phyloP scores from a whole-genome alignment of 2,797 vertebrate species.

The Catostomus latipinnis region DNA sequence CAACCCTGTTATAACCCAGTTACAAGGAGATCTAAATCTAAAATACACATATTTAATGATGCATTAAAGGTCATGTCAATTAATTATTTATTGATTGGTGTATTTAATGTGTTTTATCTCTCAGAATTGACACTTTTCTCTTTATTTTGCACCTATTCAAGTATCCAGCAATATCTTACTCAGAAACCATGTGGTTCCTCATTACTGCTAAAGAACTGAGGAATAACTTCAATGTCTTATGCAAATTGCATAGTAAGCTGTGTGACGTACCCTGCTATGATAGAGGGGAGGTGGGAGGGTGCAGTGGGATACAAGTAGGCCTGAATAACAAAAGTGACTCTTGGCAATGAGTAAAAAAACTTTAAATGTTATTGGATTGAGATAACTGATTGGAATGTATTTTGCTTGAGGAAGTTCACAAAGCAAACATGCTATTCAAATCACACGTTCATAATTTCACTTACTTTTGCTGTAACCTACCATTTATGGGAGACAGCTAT shows the following conservation, averaged over 20 bases:
- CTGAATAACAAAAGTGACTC: not conserved
- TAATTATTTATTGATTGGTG: too few relatives aligned
- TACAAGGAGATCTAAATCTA: too few relatives aligned
- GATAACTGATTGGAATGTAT: not conserved
- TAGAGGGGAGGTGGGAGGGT: too few relatives aligned
- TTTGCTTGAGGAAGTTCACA: not conserved
- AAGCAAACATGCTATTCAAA: not conserved
- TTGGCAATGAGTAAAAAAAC: too few relatives aligned
- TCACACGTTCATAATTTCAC: not conserved
- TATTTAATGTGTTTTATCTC: not conserved
- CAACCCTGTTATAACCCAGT: too few relatives aligned
- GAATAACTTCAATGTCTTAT: not conserved
- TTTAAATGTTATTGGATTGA: not conserved
- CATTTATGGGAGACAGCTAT: not conserved
- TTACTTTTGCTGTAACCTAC: not conserved
- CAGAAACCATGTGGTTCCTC: not conserved
- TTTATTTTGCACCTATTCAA: not conserved
- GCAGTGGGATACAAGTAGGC: not conserved
- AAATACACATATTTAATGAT: not conserved
- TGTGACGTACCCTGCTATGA: not conserved
- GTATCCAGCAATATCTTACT: not conserved
- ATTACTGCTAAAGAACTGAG: not conserved
- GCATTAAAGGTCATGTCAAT: not conserved
- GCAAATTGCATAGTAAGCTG: slow-evolving; percentile 4
- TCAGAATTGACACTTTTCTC: not conserved